phyloP scores from a whole-genome alignment of 2,797 vertebrate genomes.

The Acipenser transmontanus region DNA sequence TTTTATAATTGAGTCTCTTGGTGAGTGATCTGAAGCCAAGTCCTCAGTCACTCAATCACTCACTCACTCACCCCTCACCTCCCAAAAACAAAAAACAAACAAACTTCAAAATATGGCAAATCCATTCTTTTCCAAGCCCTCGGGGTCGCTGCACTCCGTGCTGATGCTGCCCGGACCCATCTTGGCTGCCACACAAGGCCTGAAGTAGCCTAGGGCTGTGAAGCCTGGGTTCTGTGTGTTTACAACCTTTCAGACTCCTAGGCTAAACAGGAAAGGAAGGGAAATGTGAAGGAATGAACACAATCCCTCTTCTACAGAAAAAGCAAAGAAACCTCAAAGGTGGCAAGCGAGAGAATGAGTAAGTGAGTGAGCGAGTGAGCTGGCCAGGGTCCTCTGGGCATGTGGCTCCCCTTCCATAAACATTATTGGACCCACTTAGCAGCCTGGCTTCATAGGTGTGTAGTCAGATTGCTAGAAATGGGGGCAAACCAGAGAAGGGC shows the following conservation, averaged over 20 bases:
- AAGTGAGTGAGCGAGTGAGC: constrained; percentile 46
- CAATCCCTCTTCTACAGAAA: constrained; percentile 42
- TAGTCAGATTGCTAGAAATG: not conserved
- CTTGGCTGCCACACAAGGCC: too few relatives aligned
- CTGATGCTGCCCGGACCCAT: too few relatives aligned
- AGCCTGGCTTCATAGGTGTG: not conserved
- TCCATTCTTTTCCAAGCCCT: too few relatives aligned
- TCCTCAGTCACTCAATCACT: too few relatives aligned
- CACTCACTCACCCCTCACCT: too few relatives aligned
- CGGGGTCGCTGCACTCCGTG: too few relatives aligned
- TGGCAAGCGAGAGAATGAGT: constrained; percentile 27
- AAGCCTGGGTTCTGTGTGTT: constrained; percentile 67
- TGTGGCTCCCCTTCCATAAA: not conserved
- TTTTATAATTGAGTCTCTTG: too few relatives aligned
- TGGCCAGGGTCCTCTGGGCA: not conserved
- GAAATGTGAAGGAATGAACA: constrained; percentile 66
- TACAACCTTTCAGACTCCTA: constrained; percentile 76
- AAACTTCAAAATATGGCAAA: too few relatives aligned
- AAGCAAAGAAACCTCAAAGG: constrained; percentile 62
- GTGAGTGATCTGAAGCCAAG: too few relatives aligned
- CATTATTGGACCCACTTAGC: constrained; percentile 5
- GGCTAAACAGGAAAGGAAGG: constrained; percentile 91
- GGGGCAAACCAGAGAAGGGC: not conserved
- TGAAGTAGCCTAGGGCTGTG: constrained; percentile 11
- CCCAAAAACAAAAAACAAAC: too few relatives aligned